Conservation (phyloP, 2,888 invertebrate species). For the Drosophila robusta region DNA sequence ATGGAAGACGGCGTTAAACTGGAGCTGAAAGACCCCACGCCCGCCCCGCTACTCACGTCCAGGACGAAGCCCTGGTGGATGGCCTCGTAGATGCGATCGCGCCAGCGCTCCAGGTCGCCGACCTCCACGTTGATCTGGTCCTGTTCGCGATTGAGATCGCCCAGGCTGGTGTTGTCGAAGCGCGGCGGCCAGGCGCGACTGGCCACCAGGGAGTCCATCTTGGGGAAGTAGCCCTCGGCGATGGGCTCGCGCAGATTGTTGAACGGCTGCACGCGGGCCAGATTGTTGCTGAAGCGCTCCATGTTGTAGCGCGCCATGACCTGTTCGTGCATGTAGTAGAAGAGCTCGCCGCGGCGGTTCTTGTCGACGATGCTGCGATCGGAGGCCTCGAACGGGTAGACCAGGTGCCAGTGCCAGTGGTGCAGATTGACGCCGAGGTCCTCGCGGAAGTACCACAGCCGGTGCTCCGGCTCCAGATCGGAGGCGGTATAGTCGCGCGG, state of each 20-base stretch:
- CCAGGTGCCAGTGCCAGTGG: conserved; percentile 87
- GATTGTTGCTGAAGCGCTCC: conserved; percentile 90
- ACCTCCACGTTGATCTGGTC: conserved; percentile 89
- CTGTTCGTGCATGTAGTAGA: conserved; percentile 92
- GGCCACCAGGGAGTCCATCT: conserved; percentile 91
- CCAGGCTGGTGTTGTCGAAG: conserved; percentile 86
- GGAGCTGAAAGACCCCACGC: rapidly evolving
- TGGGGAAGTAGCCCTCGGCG: conserved; percentile 93
- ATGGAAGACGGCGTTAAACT: background rate
- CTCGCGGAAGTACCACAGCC: conserved; percentile 87
- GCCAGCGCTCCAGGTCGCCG: conserved; percentile 91
- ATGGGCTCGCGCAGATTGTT: conserved; percentile 90
- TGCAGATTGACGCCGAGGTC: conserved; percentile 86
- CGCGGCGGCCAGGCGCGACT: conserved; percentile 92
- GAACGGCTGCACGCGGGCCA: conserved; percentile 88
- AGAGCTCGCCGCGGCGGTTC: conserved; percentile 91
- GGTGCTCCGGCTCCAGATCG: conserved; percentile 91
- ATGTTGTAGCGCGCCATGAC: conserved; percentile 88
- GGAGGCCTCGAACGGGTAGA: conserved; percentile 91
- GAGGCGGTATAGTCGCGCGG: conserved; percentile 91
- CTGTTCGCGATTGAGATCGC: conserved; percentile 88
- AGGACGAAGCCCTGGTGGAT: conserved; percentile 88
- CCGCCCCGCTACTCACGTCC: conserved; percentile 84
- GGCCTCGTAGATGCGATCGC: conserved; percentile 90
- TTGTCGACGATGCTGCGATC: conserved; percentile 87